phyloP scores from a whole-genome alignment of 2,888 invertebrate genomes.

The Priocnemis perturbator region DNA sequence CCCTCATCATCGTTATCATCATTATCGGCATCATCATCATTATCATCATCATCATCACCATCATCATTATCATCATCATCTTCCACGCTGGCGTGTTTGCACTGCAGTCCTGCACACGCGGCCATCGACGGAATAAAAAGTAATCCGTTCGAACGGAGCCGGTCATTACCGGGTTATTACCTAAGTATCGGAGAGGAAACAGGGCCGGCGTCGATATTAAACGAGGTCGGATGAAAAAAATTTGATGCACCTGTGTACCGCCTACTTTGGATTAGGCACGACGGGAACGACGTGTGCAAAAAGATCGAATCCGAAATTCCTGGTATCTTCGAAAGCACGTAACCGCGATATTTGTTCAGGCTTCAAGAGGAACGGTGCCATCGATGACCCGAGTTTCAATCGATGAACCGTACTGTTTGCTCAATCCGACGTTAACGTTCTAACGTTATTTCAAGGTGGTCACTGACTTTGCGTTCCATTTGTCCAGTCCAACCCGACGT shows the following conservation, averaged over 20 bases:
- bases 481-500: too few relatives aligned
- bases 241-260: slow-evolving; percentile 11
- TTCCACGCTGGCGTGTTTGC: slow-evolving; percentile 64
- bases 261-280: background rate
- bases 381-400: too few relatives aligned
- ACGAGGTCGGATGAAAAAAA: slow-evolving; percentile 19
- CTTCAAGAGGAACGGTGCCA: too few relatives aligned
- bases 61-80: slow-evolving; percentile 60
- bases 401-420: too few relatives aligned
- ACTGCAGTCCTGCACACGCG: slow-evolving; percentile 50
- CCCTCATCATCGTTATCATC: slow-evolving; percentile 58
- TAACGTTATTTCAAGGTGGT: too few relatives aligned
- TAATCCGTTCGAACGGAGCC: slow-evolving; percentile 61
- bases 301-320: too few relatives aligned
- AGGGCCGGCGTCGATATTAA: slow-evolving; percentile 44
- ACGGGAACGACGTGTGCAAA: too few relatives aligned
- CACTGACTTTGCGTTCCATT: too few relatives aligned
- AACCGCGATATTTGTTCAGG: too few relatives aligned
- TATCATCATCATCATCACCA: slow-evolving; percentile 46
- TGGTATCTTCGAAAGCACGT: too few relatives aligned
- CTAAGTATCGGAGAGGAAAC: slow-evolving; percentile 67
- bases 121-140: slow-evolving; percentile 49
- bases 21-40: slow-evolving; percentile 31
- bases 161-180: slow-evolving; percentile 71
- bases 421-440: too few relatives aligned